These are phyloP conservation scores for Brachionus paranguensis DNA, from an alignment of 1,140 invertebrate genomes.

Conservation along the genomic window DNA sequence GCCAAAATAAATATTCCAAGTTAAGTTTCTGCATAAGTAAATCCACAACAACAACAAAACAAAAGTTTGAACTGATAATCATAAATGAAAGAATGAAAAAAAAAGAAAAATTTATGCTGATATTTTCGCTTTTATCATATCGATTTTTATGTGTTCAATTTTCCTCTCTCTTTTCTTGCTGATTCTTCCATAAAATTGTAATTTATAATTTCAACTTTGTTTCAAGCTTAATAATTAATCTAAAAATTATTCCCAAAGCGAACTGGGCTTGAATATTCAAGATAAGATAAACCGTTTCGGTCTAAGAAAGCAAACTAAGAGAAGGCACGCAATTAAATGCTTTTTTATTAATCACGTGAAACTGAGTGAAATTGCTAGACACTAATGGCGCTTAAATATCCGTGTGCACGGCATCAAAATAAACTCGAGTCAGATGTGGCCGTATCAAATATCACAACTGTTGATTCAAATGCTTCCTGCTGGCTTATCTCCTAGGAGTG, in stretches of 20 bases:
- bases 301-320: neutral
- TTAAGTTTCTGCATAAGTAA: neutral
- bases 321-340: neutral
- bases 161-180: neutral
- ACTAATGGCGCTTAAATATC: neutral
- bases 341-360: neutral
- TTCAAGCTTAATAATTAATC: neutral
- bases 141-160: neutral
- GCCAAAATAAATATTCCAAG: neutral
- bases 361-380: neutral
- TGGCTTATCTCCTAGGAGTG: neutral
- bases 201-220: conserved; percentile 14
- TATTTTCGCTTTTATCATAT: conserved; percentile 18
- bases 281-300: conserved; percentile 13
- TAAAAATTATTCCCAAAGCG: conserved; percentile 17
- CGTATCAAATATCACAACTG: neutral
- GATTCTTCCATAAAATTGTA: conserved; percentile 23
- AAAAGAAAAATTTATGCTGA: neutral
- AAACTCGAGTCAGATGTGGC: neutral
- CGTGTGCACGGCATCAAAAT: neutral
- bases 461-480: neutral
- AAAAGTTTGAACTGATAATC: conserved; percentile 32
- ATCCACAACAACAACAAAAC: neutral
- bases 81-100: neutral
- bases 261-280: neutral